phyloP scores from a whole-genome alignment of 1,140 invertebrate species.

The Drosophila carrolli region DNA sequence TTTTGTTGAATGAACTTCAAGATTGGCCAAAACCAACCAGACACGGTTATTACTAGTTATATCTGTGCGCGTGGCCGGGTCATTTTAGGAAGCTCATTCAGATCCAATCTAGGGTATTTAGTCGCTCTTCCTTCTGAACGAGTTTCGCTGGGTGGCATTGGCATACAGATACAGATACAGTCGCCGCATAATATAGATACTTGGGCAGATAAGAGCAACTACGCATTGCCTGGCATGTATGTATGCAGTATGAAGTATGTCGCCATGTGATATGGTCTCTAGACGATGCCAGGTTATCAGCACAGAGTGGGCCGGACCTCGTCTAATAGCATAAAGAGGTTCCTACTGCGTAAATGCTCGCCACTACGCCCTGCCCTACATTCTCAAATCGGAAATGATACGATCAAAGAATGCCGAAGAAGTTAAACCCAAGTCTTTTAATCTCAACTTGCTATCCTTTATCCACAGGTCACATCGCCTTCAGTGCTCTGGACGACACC shows the following conservation, averaged over 20 bases:
- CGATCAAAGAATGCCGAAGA: conserved; percentile 2
- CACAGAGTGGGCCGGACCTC: conserved; percentile 35
- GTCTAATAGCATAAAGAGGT: conserved; percentile 11
- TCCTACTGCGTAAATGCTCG: conserved; percentile 59
- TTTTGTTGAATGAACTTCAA: conserved; percentile 61
- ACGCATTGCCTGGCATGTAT: conserved; percentile 27
- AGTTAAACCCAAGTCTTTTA: conserved; percentile 1
- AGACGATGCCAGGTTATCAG: conserved; percentile 47
- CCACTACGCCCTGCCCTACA: conserved; percentile 53
- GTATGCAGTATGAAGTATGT: conserved; percentile 16
- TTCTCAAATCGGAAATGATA: conserved; percentile 28
- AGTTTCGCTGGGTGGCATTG: conserved; percentile 39
- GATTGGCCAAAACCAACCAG: conserved; percentile 43
- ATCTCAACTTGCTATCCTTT: conserved; percentile 3
- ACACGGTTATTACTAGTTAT: conserved; percentile 66
- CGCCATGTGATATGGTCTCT: conserved; percentile 47
- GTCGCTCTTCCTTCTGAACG: conserved; percentile 26
- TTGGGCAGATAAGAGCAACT: conserved; percentile 31
- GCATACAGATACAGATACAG: conserved; percentile 15
- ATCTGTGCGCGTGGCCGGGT: conserved; percentile 32
- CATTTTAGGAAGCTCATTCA: conserved; percentile 52
- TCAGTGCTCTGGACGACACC: conserved; percentile 81
- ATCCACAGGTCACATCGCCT: conserved; percentile 78
- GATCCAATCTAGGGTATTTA: conserved; percentile 35
- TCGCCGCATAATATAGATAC: conserved; percentile 7